Base-by-base conservation (phyloP, 2,113 vertebrate species). In the Rhinoptilus africanus region DNA sequence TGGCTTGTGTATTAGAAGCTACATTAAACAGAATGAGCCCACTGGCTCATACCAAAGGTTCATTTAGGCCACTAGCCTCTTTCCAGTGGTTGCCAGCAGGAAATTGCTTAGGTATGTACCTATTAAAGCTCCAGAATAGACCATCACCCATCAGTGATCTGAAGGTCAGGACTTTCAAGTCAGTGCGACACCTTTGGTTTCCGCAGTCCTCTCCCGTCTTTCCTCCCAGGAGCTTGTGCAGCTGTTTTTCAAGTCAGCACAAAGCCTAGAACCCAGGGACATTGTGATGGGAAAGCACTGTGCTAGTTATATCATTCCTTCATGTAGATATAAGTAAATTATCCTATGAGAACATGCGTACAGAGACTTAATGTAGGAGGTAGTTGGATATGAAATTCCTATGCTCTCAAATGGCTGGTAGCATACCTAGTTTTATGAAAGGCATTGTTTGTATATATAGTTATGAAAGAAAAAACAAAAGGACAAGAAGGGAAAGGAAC, bases 311-410 rank as follows among this genome's bases (percentile, higher is more conserved):
- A 32, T 20, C 6, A 37, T 68, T 79, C 34, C 12, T 48, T 85
- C n/a, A 11, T 6, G 1, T 45, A 63, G 17, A 23, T 67, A 11
- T 4, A 88, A 57, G 6, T 17, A 71, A 92, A 80, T 71, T n/a
- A 32, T 32, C 17, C 34, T 83, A n/a, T 26, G 18, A 73, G 15
- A 15, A 41, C 5, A 26, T 3, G 34, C 12, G 47, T 24, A 32
- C 2, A 21, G 35, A 74, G 10, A 59, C 26, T 15, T 34, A 74
- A 60, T 0, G 0, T 6, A 39, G 14, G 43, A 85, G 5, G 19
- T 3, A 74, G 26, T 1, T 86, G 16, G 30, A 30, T 51, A 64
- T 39, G 32, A 88, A 94, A 59, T 53, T 50, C 23, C 47, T 74
- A 7, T 53, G 11, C 12, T 57, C 21, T 71, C 24, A 60, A 64